These are phyloP conservation scores for Sphaeramia orbicularis DNA, from an alignment of 2,797 vertebrate species.

Conservation along the genomic window DNA sequence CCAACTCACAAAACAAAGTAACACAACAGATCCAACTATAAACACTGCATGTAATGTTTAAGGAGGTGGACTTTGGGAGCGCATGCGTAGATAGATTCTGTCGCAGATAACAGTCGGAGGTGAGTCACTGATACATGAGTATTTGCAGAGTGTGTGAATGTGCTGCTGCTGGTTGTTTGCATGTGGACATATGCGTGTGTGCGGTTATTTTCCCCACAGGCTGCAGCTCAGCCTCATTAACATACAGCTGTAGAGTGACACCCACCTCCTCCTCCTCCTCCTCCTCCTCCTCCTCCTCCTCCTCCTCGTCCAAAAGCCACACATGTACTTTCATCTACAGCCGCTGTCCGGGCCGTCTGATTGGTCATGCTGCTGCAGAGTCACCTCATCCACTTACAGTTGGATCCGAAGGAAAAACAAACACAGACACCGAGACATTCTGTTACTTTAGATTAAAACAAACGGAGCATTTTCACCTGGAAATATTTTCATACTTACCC, in stretches of 20 bases:
- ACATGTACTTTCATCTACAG: constrained; percentile 66
- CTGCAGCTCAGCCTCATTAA: constrained; percentile 87
- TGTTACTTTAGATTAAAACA: too few species aligned
- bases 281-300: neutral
- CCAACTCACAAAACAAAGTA: too few species aligned
- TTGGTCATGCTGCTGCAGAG: constrained; percentile 69
- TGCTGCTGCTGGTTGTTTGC: constrained; percentile 15
- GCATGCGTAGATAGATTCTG: too few species aligned
- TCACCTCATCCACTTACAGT: constrained; percentile 57
- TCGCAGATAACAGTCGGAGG: too few species aligned
- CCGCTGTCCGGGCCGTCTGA: constrained; percentile 43
- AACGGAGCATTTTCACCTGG: too few species aligned
- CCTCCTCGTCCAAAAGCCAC: constrained; percentile 40
- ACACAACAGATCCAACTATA: too few species aligned
- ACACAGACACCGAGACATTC: too few species aligned
- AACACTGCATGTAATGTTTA: too few species aligned
- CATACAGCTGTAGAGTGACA: constrained; percentile 90
- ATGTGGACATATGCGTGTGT: constrained; percentile 71
- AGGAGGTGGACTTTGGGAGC: too few species aligned
- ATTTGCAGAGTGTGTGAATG: constrained; percentile 7
- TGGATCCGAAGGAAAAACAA: constrained; percentile 4
- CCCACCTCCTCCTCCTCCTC: constrained; percentile 6
- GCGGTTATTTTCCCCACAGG: constrained; percentile 86
- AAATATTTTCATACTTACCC: too few species aligned
- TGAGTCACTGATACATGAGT: too few species aligned